Conservation (phyloP, 2,113 vertebrate genomes). For the Spea multiplicata region DNA sequence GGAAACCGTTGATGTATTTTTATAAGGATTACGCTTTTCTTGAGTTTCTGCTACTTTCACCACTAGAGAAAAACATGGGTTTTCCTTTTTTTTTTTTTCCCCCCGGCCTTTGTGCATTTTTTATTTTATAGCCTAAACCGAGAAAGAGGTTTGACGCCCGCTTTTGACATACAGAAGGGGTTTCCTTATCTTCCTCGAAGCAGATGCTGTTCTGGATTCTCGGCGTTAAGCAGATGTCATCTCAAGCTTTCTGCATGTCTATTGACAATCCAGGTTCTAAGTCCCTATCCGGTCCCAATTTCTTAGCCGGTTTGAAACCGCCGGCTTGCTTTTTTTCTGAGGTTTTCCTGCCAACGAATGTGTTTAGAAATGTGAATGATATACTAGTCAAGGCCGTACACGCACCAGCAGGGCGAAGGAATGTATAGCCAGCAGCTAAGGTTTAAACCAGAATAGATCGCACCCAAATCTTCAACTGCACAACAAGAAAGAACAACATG, state of each 20-base stretch:
- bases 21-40: too few species aligned
- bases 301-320: neutral
- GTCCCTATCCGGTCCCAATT: neutral
- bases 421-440: conserved; percentile 2
- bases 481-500: neutral
- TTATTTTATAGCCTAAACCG: too few species aligned
- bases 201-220: conserved; percentile 28
- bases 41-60: too few species aligned
- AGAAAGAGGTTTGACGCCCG: conserved; percentile 6
- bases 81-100: too few species aligned
- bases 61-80: too few species aligned
- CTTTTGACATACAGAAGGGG: conserved; percentile 27
- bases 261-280: neutral
- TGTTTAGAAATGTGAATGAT: neutral
- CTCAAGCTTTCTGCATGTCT: conserved; percentile 29
- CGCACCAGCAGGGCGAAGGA: neutral
- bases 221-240: conserved; percentile 37
- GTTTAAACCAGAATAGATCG: neutral
- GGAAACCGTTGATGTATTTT: too few species aligned
- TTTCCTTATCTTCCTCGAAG: conserved; percentile 41
- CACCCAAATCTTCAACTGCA: neutral
- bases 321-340: neutral
- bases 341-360: neutral
- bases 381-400: neutral
- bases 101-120: too few species aligned